Conservation (phyloP, 1,140 invertebrate genomes). For the Bilobella aurantiaca region DNA sequence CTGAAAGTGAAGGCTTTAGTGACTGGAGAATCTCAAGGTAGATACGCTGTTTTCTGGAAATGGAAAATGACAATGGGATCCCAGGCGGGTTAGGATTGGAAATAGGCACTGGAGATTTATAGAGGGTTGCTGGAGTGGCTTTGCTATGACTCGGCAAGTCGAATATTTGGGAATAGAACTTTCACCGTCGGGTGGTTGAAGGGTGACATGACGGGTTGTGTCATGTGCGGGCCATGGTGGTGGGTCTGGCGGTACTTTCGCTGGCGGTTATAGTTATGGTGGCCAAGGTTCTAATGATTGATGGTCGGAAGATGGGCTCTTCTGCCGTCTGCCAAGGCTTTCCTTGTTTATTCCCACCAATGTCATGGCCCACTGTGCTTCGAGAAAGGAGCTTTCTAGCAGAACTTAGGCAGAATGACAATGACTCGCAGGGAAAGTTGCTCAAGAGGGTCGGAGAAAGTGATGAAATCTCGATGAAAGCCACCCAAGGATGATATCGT, state of each 20-base stretch:
- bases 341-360: neutral
- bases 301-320: slow-evolving; percentile 1
- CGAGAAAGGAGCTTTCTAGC: neutral
- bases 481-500: neutral
- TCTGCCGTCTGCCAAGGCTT: neutral
- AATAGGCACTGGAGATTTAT: slow-evolving; percentile 1
- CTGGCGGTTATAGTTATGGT: neutral
- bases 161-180: neutral
- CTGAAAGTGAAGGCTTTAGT: neutral
- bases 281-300: slow-evolving; percentile 2
- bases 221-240: no score
- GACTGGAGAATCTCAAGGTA: neutral
- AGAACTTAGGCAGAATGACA: neutral
- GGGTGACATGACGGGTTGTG: neutral
- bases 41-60: neutral
- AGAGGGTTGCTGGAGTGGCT: neutral
- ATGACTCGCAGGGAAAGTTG: slow-evolving; percentile 5
- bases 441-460: neutral
- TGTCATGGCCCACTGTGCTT: neutral
- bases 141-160: neutral
- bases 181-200: neutral
- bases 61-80: slow-evolving; percentile 1
- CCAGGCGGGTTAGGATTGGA: neutral
- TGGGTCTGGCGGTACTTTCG: no score
- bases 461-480: slow-evolving; percentile 3